Percentiles rank a stretch among this genome's conserved stretches.
phyloP scores from a whole-genome alignment of 2,113 vertebrate species.

The Paedocypris sp. region DNA sequence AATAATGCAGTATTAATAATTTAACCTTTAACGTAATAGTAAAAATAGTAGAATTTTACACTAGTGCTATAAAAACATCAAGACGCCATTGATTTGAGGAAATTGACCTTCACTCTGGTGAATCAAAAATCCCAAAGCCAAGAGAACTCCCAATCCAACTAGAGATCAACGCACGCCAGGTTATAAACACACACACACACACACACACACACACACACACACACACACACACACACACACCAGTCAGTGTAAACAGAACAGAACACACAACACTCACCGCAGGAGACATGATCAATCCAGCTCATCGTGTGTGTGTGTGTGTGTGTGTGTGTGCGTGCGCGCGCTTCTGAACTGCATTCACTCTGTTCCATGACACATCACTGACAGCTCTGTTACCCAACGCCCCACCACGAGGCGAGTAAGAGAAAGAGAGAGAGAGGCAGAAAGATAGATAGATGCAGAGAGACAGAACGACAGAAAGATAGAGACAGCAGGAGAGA shows the following conservation, averaged over 20 bases:
- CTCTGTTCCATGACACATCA: conserved; percentile 10
- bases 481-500: not conserved
- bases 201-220: not conserved
- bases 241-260: too few relatives aligned
- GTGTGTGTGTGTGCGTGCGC: not conserved
- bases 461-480: not conserved
- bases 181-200: too few relatives aligned
- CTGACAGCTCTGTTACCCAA: conserved; percentile 9
- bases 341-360: conserved; percentile 3
- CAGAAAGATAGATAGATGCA: not conserved
- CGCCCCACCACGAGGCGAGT: not conserved
- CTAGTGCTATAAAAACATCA: too few relatives aligned
- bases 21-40: too few relatives aligned
- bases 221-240: not conserved
- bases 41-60: too few relatives aligned
- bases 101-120: too few relatives aligned
- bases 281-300: not conserved
- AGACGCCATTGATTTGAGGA: too few relatives aligned
- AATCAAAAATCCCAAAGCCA: too few relatives aligned
- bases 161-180: too few relatives aligned
- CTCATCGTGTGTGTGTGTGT: not conserved
- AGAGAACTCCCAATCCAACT: too few relatives aligned
- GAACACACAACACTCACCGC: conserved; percentile 3
- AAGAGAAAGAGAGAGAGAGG: not conserved
- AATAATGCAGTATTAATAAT: too few relatives aligned